A percentile compares a stretch with the other conserved stretches of the same genome.
Conservation (phyloP, 1,140 invertebrate genomes). For the Lutraria rhynchaena region DNA sequence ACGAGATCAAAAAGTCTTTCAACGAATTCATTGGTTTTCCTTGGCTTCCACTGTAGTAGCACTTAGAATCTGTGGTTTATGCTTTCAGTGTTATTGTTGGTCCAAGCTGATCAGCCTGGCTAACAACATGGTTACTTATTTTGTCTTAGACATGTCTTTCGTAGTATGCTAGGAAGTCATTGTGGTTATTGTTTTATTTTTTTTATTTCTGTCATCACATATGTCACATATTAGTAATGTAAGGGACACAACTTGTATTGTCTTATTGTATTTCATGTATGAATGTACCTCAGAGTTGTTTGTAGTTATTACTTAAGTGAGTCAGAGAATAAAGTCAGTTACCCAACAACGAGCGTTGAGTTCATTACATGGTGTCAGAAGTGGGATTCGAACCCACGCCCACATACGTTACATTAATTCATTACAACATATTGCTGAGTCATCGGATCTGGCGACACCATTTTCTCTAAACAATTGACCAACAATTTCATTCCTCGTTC, state of each 20-base stretch:
- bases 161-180: conserved; percentile 2
- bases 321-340: no score
- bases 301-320: not conserved
- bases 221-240: no score
- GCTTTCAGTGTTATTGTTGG: conserved; percentile 33
- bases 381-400: conserved; percentile 79
- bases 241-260: no score
- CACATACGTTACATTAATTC: no score
- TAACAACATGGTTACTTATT: conserved; percentile 8
- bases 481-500: conserved; percentile 4
- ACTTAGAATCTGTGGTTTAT: conserved; percentile 30
- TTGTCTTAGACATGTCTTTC: conserved; percentile 10
- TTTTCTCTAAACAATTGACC: conserved; percentile 17
- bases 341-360: no score
- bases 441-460: not conserved
- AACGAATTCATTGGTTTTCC: not conserved
- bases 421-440: no score
- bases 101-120: not conserved
- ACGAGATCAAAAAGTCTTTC: not conserved
- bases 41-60: not conserved
- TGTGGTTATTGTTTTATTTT: conserved; percentile 6
- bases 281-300: not conserved
- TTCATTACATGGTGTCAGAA: no score
- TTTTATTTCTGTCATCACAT: no score
- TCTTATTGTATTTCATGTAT: no score